Evolutionary conservation across 2,797 vertebrate species (phyloP).

Genomic region (Florisuga fusca): DNA sequence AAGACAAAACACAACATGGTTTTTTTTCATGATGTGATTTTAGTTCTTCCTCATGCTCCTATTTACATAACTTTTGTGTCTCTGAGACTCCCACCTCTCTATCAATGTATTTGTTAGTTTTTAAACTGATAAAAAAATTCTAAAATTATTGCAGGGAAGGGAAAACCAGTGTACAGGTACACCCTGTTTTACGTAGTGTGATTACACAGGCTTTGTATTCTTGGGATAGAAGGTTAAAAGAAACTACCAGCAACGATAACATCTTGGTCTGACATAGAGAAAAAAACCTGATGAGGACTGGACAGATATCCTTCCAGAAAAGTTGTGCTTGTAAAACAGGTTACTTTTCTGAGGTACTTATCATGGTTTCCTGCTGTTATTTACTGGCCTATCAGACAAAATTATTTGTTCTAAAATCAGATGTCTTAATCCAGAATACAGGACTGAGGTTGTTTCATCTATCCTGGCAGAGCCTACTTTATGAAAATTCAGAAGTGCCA

Average conservation of each 20-base stretch:
- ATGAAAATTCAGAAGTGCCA: background rate
- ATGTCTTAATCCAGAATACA: background rate
- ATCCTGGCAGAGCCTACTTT: background rate
- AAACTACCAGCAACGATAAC: background rate
- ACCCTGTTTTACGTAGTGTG: background rate
- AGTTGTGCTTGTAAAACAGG: background rate
- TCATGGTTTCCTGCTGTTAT: background rate
- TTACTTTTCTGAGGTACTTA: background rate
- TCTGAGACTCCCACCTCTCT: background rate
- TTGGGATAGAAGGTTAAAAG: background rate
- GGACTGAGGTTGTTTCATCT: background rate
- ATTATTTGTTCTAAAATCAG: background rate
- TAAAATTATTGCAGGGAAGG: background rate
- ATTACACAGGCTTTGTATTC: background rate
- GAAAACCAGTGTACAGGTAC: background rate
- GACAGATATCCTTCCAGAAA: background rate
- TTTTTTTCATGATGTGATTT: background rate
- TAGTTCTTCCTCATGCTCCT: background rate
- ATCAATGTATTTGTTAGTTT: background rate
- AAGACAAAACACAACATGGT: background rate
- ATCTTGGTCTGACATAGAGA: accelerated
- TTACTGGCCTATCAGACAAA: background rate
- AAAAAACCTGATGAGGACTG: background rate
- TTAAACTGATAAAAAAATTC: background rate
- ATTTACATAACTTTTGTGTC: background rate